Conservation (phyloP, 2,888 invertebrate species). For the Nineta flava region DNA sequence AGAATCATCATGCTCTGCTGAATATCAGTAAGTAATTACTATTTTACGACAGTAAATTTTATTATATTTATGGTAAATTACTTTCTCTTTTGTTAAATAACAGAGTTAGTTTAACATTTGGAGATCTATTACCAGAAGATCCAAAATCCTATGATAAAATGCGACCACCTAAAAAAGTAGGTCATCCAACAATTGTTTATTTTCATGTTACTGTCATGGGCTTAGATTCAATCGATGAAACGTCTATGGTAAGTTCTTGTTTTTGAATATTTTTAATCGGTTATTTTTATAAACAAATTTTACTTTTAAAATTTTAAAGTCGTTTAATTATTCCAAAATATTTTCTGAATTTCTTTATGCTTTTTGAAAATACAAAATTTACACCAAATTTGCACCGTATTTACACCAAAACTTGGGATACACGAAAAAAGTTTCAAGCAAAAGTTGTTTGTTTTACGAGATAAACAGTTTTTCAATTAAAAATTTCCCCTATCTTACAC, state of each 20-base stretch:
- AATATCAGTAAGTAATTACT: background rate
- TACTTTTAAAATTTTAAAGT: background rate
- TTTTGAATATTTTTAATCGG: background rate
- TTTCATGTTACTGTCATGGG: constrained; percentile 93
- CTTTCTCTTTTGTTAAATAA: constrained; percentile 10
- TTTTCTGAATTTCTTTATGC: too few species aligned
- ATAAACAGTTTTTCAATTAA: too few species aligned
- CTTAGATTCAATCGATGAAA: constrained; percentile 87
- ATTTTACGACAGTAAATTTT: background rate
- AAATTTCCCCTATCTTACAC: too few species aligned
- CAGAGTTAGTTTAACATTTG: constrained; percentile 62
- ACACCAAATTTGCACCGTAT: too few species aligned
- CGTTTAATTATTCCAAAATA: too few species aligned
- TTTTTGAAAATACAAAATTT: too few species aligned
- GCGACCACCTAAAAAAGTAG: constrained; percentile 81
- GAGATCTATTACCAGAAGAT: constrained; percentile 73
- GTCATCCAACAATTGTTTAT: constrained; percentile 72
- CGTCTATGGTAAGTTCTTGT: constrained; percentile 61
- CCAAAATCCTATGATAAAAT: constrained; percentile 82
- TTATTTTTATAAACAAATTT: background rate
- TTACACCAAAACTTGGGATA: too few species aligned
- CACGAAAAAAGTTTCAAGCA: too few species aligned
- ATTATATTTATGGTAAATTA: background rate
- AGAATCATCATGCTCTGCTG: background rate
- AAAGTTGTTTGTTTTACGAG: too few species aligned